Base-by-base conservation (phyloP, 2,797 vertebrate species). In the Ctenopoma kingsleyae region DNA sequence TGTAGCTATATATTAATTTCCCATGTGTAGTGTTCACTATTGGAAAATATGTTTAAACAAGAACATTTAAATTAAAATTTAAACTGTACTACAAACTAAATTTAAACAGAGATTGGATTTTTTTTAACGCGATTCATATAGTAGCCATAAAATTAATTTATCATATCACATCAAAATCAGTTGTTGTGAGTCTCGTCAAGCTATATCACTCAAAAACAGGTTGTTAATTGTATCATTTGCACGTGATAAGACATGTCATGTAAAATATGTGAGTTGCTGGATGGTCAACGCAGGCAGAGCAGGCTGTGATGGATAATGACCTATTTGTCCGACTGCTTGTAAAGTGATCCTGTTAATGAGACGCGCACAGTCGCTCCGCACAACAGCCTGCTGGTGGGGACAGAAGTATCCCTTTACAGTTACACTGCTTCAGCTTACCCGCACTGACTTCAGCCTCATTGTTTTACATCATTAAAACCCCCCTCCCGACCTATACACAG, bases 271-370 rank as follows among this genome's bases (percentile, higher is more conserved):
- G 68, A 53, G 60, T 55, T 13, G 53, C 41, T 51, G 54, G 13
- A 38, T 41, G 54, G 17, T 3, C 30, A 23, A 56, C 15, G 57
- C 52, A 43, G 67, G 32, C 72, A 25, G 62, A n/a, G 57, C 52
- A 43, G 67, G 32, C 72, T 44, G 60, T 51, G 70, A 65, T 65
- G 83, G 74, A 90, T 80, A 91, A 88, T 76, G 86, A 82, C 60
- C 86, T 53, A 16, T 84, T 88, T 91, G 90, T 91, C 89, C 68
- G 81, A 49, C 67, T 67, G 74, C 25, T 71, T 82, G 92, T 89
- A 93, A 93, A 73, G 52, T 70, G 88, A 92, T 92, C 90, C 84
- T 43, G 85, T 86, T 89, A 86, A 87, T 82, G 87, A 91, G 86
- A 86, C 76, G 86, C 70, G 67, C 73, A 38, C 81, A 66, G 78